Conservation (phyloP, 1,140 invertebrate genomes). For the Rhyzopertha dominica region DNA sequence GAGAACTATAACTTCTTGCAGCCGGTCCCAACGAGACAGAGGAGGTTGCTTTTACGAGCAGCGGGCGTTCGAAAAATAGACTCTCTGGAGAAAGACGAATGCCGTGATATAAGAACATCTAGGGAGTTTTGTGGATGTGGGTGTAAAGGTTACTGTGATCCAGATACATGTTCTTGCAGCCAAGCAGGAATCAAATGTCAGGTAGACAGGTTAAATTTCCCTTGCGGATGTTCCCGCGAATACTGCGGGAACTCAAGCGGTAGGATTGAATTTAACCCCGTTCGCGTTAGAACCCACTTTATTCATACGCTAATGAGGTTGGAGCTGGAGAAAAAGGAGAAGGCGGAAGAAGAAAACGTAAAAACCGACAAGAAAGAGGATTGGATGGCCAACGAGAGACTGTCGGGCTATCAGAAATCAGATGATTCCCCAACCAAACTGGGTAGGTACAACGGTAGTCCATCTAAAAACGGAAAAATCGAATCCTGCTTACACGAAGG, state of each 20-base stretch:
- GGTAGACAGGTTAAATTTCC: slow-evolving; percentile 91
- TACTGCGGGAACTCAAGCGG: slow-evolving; percentile 90
- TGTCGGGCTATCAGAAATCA: slow-evolving; percentile 22
- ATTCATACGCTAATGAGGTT: slow-evolving; percentile 95
- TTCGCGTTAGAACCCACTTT: slow-evolving; percentile 94
- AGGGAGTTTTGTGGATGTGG: slow-evolving; percentile 93
- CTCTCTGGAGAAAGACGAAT: slow-evolving; percentile 89
- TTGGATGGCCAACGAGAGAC: slow-evolving; percentile 42
- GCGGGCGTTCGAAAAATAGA: slow-evolving; percentile 93
- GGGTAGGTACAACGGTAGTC: slow-evolving; percentile 42
- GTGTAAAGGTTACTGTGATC: slow-evolving; percentile 92
- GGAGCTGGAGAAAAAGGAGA: slow-evolving; percentile 81
- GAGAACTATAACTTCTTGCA: slow-evolving; percentile 92
- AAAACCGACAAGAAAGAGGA: slow-evolving; percentile 42
- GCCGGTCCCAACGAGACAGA: slow-evolving; percentile 87
- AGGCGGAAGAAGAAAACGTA: slow-evolving; percentile 37
- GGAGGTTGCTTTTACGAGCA: slow-evolving; percentile 77
- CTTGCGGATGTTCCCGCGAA: slow-evolving; percentile 92
- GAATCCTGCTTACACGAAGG: slow-evolving; percentile 59
- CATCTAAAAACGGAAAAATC: slow-evolving; percentile 53
- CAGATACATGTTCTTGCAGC: slow-evolving; percentile 90
- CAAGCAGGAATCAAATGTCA: slow-evolving; percentile 87
- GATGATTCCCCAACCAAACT: slow-evolving; percentile 18
- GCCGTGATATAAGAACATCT: slow-evolving; percentile 84
- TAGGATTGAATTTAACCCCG: slow-evolving; percentile 93